Evolutionary conservation across 2,797 vertebrate genomes (phyloP), one percentile per base, ranked within the genome.

Genomic region (Sebastes kiyomatsui): DNA sequence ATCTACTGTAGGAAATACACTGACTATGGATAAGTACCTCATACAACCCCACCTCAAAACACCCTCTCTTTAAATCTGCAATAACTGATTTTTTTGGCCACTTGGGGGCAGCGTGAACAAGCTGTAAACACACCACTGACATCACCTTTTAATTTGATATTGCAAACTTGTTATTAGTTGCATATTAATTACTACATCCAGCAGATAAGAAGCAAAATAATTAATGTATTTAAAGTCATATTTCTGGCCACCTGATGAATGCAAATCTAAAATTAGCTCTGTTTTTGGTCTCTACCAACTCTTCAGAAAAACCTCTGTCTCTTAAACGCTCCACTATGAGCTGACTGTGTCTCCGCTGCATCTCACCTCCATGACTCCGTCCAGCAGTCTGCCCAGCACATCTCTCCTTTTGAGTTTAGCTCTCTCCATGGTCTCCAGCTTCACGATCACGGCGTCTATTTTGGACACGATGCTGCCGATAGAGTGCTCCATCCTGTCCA

Each of bases 401-500:
- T 99, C 99, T 61, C 97, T 96, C 75, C 98, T 96, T 87, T 98
- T 99, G 9, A 99, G 91, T 72, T 98, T 99, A 38, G 96, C 97
- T 75, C 96, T 94, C 93, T 99, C 99, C 98, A 99, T 99, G 5
- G 96, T 94, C 87, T 99, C 98, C 25, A 99, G 94, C 94, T 99
- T 99, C 81, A 99, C 97, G 0, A 99, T 99, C 13, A 99, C 98
- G 0, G 98, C 98, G 0, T 99, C 98, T 0, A 99, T 99, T 95
- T 99, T 99, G 49, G 99, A 99, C 80, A 99, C 98, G 0, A 99
- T 99, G 73, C 98, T 99, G 84, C 99, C 99, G 0, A 99, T 99
- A 1, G 98, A 99, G 80, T 99, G 99, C 79, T 99, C 99, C 98
- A 99, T 99, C 23, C 98, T 96, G 91, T 99, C 98, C 23, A 99